A percentile compares a stretch with the other conserved stretches of the same genome.
Conservation (phyloP, 2,113 vertebrate genomes). For the Trogon melanurus region DNA sequence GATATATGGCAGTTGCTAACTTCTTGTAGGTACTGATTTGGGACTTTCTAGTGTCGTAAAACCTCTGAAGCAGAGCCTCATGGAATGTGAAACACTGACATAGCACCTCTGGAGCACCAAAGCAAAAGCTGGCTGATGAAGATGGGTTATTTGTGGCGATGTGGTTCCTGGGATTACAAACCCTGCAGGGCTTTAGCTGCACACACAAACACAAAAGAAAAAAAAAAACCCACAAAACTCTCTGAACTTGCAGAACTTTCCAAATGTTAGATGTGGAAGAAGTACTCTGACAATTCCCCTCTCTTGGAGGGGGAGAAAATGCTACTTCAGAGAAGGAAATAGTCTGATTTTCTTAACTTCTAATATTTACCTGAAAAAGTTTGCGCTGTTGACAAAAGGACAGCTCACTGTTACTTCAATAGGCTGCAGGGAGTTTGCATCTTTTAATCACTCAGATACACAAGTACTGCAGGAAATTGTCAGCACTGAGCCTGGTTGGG, state of each 20-base stretch:
- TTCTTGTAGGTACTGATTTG: slow-evolving; percentile 49
- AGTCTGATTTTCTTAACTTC: neutral
- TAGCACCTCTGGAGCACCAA: slow-evolving; percentile 8
- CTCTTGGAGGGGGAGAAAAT: neutral
- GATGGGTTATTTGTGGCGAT: slow-evolving; percentile 5
- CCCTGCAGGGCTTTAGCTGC: neutral
- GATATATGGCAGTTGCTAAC: slow-evolving; percentile 54
- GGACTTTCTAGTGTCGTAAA: slow-evolving; percentile 48
- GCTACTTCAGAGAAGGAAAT: neutral
- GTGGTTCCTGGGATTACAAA: neutral
- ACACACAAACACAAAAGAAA: no score
- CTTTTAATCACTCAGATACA: neutral
- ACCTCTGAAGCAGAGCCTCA: neutral
- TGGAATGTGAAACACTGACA: slow-evolving; percentile 37
- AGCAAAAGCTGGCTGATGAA: slow-evolving; percentile 29
- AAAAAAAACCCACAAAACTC: neutral
- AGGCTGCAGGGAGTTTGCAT: neutral
- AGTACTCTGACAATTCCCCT: neutral
- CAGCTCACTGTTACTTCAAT: neutral
- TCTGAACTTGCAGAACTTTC: neutral
- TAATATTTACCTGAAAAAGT: neutral
- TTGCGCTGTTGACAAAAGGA: neutral
- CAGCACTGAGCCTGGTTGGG: neutral
- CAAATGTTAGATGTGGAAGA: neutral
- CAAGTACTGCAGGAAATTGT: neutral